Conservation (phyloP, 2,113 vertebrate species). For the Poeciliopsis occidentalis region DNA sequence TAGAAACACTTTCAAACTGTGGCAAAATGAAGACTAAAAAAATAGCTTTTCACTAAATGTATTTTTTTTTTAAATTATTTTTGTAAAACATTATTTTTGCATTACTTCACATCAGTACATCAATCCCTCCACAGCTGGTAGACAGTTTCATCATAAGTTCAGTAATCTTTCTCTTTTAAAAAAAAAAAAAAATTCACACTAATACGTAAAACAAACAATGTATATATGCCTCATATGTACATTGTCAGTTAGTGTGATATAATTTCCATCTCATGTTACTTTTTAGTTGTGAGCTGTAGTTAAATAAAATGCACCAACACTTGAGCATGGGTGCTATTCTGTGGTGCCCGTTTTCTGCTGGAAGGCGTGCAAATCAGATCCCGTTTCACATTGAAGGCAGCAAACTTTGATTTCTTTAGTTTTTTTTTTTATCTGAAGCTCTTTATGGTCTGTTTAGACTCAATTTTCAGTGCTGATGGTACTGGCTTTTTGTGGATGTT, state of each 20-base stretch:
- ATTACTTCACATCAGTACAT: background rate
- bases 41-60: too few relatives aligned
- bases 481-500: slow-evolving; percentile 65
- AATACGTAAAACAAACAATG: background rate
- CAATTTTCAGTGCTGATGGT: slow-evolving; percentile 67
- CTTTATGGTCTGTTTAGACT: slow-evolving; percentile 31
- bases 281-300: background rate
- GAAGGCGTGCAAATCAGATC: background rate
- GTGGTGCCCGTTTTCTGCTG: background rate
- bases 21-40: background rate
- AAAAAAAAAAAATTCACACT: background rate
- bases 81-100: background rate
- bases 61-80: background rate
- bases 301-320: background rate
- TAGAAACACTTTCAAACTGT: background rate
- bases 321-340: background rate
- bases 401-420: slow-evolving; percentile 26
- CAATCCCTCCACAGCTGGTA: background rate
- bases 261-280: background rate
- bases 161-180: background rate
- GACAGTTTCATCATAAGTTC: background rate
- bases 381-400: slow-evolving; percentile 10
- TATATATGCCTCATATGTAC: too few relatives aligned
- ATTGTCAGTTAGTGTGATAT: background rate
- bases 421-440: slow-evolving; percentile 16